Base-by-base conservation (phyloP, 2,113 vertebrate species). In the Hippoglossus stenolepis region DNA sequence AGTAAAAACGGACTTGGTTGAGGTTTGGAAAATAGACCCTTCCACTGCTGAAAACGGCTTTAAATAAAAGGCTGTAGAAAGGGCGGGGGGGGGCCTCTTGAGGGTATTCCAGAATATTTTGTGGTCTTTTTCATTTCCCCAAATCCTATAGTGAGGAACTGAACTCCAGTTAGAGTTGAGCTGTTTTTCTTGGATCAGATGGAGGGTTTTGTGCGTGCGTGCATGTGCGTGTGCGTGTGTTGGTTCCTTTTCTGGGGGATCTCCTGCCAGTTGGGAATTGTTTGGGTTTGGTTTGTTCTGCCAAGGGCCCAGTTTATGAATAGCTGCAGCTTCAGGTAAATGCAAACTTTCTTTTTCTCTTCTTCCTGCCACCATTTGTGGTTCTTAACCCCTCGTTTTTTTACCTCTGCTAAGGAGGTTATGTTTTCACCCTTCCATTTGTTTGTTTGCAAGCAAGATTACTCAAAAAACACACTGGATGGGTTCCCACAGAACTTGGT, bases 171-270 rank as follows among this genome's bases (percentile, higher is more conserved):
- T 72, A 40, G 49, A 71, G 38, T 80, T 74, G 64, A 81, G 70
- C 65, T 87, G 81, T 89, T 93, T 87, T 61, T 79, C 63, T 90
- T 91, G 85, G 89, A 80, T 57, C 53, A 63, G 62, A 81, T 65
- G 38, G 65, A 53, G 35, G 40, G 70, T 63, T 89, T 71, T 79
- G 65, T 23, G 23, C 1, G 23, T 23, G 23, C 1, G 23, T 23
- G 23, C 2, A 2, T 23, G 23, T 71, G 45, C 54, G 45, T 47
- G 54, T 53, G 43, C 66, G 14, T 80, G 64, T 43, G 57, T 21
- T n/a, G 63, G 54, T 28, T 85, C 70, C 66, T 87, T 20, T 70
- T 88, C 70, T 79, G 57, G 75, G 62, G 65, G 51, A 68, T 74
- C 71, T 2, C 4, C 20, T 80, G 68, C 68, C 77, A 85, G 59